phyloP scores from a whole-genome alignment of 2,113 vertebrate genomes.

The Prunella fulvescens region DNA sequence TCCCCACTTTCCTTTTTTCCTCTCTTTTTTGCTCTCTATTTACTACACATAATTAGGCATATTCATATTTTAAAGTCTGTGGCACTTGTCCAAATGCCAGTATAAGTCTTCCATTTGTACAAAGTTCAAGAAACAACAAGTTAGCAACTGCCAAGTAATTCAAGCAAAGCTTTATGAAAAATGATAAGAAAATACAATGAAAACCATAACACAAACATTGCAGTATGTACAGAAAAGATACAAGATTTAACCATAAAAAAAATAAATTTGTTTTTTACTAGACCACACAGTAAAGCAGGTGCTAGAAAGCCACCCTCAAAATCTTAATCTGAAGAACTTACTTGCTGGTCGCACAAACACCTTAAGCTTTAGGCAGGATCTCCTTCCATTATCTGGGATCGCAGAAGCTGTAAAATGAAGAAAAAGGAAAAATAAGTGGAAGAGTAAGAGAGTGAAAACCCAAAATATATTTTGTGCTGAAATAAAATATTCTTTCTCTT shows the following conservation, averaged over 20 bases:
- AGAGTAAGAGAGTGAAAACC: not conserved
- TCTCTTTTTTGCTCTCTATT: slow-evolving; percentile 50
- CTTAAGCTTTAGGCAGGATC: slow-evolving; percentile 96
- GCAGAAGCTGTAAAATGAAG: slow-evolving; percentile 84
- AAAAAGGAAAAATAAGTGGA: not conserved
- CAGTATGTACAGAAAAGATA: slow-evolving; percentile 70
- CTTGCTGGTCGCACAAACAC: slow-evolving; percentile 98
- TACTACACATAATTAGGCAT: slow-evolving; percentile 5
- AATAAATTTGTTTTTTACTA: slow-evolving; percentile 52
- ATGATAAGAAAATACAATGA: slow-evolving; percentile 68
- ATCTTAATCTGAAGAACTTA: slow-evolving; percentile 77
- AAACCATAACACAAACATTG: slow-evolving; percentile 65
- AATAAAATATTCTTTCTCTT: not conserved
- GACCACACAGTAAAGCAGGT: slow-evolving; percentile 65
- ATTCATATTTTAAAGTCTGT: slow-evolving; percentile 45
- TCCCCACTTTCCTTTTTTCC: slow-evolving; percentile 58
- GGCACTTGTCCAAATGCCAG: slow-evolving; percentile 67
- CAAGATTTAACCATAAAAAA: slow-evolving; percentile 64
- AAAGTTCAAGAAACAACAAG: slow-evolving; percentile 79
- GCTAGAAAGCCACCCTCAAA: slow-evolving; percentile 46
- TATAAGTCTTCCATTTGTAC: slow-evolving; percentile 53
- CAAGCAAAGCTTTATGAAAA: slow-evolving; percentile 75
- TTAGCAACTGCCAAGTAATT: slow-evolving; percentile 76
- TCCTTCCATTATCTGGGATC: slow-evolving; percentile 91
- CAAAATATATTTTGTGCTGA: not conserved